These are phyloP conservation scores for Oreocharis arfaki DNA, from an alignment of 2,113 vertebrate species.

Conservation along the genomic window DNA sequence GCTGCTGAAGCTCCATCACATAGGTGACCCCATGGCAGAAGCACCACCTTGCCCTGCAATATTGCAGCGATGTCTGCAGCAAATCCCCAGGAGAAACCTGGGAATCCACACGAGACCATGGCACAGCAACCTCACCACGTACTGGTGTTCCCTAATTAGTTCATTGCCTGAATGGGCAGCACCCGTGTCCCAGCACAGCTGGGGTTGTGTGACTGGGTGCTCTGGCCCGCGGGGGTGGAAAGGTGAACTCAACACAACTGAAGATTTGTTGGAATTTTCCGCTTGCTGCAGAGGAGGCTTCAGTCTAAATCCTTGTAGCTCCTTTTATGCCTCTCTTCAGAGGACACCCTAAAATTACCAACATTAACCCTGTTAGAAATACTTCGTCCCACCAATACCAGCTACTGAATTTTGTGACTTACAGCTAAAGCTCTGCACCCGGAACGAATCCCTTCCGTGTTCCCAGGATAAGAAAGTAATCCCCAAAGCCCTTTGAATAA, in stretches of 20 bases:
- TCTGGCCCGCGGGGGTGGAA: no score
- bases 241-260: not conserved
- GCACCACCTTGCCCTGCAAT: not conserved
- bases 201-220: not conserved
- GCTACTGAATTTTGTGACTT: not conserved
- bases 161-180: not conserved
- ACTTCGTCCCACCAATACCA: not conserved
- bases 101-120: fast-evolving
- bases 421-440: not conserved
- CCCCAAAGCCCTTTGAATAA: not conserved
- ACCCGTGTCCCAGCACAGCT: not conserved
- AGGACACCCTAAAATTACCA: not conserved
- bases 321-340: not conserved
- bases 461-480: not conserved
- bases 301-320: not conserved
- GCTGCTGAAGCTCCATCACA: not conserved
- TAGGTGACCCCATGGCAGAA: not conserved
- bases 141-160: not conserved
- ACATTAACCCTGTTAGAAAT: not conserved
- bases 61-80: not conserved
- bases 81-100: not conserved
- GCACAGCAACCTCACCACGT: not conserved
- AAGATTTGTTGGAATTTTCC: not conserved
- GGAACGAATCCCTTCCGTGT: not conserved
- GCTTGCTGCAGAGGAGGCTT: not conserved